Percentiles rank a stretch among this genome's conserved stretches.
Evolutionary conservation across 1,140 invertebrate genomes (phyloP).

Genomic region (Acromyrmex heyeri): DNA sequence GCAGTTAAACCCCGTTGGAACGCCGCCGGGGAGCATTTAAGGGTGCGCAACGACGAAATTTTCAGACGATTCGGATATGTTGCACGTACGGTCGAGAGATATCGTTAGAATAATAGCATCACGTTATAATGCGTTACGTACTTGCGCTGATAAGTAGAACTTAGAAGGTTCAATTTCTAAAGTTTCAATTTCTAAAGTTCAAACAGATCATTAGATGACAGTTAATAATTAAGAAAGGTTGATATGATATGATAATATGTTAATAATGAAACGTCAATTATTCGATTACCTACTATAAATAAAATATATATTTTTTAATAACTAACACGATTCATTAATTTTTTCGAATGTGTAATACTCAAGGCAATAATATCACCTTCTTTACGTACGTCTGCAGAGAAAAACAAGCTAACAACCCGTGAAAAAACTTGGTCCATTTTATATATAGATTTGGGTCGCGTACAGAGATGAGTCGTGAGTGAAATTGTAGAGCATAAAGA

Average conservation of each 20-base stretch:
- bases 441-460: no score
- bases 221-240: not conserved
- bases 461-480: no score
- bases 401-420: constrained; percentile 35
- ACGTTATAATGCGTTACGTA: constrained; percentile 55
- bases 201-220: not conserved
- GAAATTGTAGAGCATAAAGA: no score
- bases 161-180: constrained; percentile 15
- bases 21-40: constrained; percentile 69
- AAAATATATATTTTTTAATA: no score
- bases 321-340: constrained; percentile 2
- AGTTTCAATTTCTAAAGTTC: not conserved
- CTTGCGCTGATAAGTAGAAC: constrained; percentile 6
- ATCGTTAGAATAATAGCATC: constrained; percentile 66
- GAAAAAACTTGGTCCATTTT: not conserved
- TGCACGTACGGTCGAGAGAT: constrained; percentile 60
- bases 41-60: constrained; percentile 64
- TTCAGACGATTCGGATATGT: constrained; percentile 67
- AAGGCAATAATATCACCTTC: not conserved
- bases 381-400: not conserved
- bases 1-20: constrained; percentile 66
- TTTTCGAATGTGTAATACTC: not conserved
- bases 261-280: not conserved
- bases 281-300: no score
- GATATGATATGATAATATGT: not conserved